phyloP scores from a whole-genome alignment of 2,888 invertebrate species.

The Euzophera pinguis region DNA sequence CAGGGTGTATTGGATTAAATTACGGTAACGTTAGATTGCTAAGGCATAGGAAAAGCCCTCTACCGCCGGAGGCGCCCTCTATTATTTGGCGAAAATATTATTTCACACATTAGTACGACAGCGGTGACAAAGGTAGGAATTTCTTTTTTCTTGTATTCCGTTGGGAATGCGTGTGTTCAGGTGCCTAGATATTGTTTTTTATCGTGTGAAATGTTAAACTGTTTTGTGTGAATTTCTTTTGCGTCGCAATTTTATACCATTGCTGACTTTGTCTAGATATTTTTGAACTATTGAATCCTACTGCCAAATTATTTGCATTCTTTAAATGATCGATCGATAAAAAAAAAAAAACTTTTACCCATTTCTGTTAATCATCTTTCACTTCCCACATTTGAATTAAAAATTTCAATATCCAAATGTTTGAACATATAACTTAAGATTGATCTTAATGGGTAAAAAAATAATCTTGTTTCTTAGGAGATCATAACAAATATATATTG shows the following conservation, averaged over 20 bases:
- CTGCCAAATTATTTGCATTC: no score
- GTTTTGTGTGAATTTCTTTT: neutral
- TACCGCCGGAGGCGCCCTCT: constrained; percentile 49
- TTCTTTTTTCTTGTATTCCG: constrained; percentile 34
- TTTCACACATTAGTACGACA: constrained; percentile 58
- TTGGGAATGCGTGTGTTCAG: constrained; percentile 21
- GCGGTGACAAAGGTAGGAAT: constrained; percentile 38
- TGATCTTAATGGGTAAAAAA: neutral
- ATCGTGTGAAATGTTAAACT: neutral
- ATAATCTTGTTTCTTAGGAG: neutral
- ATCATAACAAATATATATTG: neutral
- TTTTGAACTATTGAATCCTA: no score
- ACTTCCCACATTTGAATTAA: neutral
- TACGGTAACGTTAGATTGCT: constrained; percentile 41
- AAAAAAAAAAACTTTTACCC: no score
- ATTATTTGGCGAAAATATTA: constrained; percentile 51
- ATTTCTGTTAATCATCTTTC: no score
- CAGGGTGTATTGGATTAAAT: constrained; percentile 46
- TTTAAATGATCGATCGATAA: no score
- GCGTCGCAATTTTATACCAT: neutral
- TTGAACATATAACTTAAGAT: no score
- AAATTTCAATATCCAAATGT: no score
- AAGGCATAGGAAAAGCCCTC: constrained; percentile 10
- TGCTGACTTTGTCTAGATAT: neutral
- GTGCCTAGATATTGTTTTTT: constrained; percentile 11